Evolutionary conservation across 2,888 invertebrate species (phyloP), one percentile per base, ranked within the genome.

Genomic region (Bembecia ichneumoniformis): DNA sequence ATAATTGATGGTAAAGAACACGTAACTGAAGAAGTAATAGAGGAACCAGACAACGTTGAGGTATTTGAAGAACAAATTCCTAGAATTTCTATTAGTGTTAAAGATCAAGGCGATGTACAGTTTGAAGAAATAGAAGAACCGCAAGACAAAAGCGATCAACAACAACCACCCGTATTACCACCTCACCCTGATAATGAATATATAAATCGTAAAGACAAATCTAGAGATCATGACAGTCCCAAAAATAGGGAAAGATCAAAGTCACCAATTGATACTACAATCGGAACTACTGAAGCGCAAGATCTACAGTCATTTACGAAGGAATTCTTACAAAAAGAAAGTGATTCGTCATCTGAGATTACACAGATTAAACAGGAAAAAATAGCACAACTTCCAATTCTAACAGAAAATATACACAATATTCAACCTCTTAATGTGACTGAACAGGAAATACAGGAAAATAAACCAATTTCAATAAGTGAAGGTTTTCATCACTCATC

Each of bases 1-100:
- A 91, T 95, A 3, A 90, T 95, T 51, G 92, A 96, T 69, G 96
- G 96, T 0, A 93, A 94, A 76, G 96, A 96, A 78, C 92, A 93
- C 53, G 90, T 94, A 0, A 92, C 92, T 5, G 96, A 96, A 75
- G 95, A 96, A 80, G 79, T 95, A 0, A 88, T 95, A 44, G 96
- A 96, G 66, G 95, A 95, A 72, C 96, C 96, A 0, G 95, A 93
- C 64, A 91, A 92, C 70, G 82, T 93, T 3, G 93, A 93, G 77
- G 87, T 92, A 9, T 89, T 89, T 35, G 92, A 92, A 68, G 91
- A 94, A 74, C 90, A 91, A 59, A 90, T 93, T 59, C 93, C 93
- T 0, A 87, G 91, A 58, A 91, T 93, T 13, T 91, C 91, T 52
- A 92, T 93, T 43, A 92, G 90, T 62, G 90, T 90, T 0, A 87